Percentiles rank a stretch among this genome's conserved stretches.
These are phyloP conservation scores for Oedothorax gibbosus DNA, from an alignment of 1,140 invertebrate genomes.

Conservation along the genomic window DNA sequence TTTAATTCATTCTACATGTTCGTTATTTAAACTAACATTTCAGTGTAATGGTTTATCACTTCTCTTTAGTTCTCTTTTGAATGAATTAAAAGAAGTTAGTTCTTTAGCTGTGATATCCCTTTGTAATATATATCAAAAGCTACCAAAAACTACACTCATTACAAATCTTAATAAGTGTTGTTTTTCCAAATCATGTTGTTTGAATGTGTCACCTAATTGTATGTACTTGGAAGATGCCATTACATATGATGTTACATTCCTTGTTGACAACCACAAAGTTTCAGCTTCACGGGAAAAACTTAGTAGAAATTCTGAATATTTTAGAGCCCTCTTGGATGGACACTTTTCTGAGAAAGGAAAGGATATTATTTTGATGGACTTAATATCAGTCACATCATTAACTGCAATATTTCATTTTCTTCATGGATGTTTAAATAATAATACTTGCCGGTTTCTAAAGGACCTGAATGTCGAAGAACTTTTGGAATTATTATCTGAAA, in stretches of 20 bases:
- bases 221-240: constrained; percentile 1
- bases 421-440: constrained; percentile 27
- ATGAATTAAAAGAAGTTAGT: neutral
- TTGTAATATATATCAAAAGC: constrained; percentile 25
- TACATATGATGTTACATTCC: constrained; percentile 28
- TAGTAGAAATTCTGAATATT: constrained; percentile 44
- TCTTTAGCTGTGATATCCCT: constrained; percentile 11
- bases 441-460: constrained; percentile 12
- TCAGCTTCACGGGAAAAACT: constrained; percentile 35
- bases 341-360: constrained; percentile 15
- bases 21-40: constrained; percentile 21
- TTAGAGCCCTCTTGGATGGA: constrained; percentile 39
- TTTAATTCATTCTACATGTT: neutral
- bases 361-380: neutral
- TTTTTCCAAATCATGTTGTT: neutral
- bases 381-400: constrained; percentile 16
- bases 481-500: constrained; percentile 22
- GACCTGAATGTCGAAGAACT: neutral
- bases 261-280: constrained; percentile 3
- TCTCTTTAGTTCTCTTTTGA: constrained; percentile 2
- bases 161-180: neutral
- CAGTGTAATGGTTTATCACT: constrained; percentile 22
- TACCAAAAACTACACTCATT: neutral
- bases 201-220: constrained; percentile 20
- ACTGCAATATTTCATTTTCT: constrained; percentile 45